These are phyloP conservation scores for Anniella stebbinsi DNA, from an alignment of 2,797 vertebrate genomes.

Conservation along the genomic window DNA sequence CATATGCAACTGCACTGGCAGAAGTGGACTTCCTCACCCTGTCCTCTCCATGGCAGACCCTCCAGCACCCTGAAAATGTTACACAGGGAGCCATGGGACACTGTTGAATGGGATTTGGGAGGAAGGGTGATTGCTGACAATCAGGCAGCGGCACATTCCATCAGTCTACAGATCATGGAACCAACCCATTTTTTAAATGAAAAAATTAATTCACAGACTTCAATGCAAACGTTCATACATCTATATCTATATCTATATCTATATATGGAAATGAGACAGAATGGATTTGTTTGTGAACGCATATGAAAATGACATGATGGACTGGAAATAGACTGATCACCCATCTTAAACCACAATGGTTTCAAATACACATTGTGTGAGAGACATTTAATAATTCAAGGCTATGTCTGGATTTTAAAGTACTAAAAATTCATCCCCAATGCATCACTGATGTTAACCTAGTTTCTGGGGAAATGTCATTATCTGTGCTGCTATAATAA, in stretches of 20 bases:
- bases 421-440: conserved; percentile 16
- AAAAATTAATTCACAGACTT: neutral
- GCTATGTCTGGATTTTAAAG: conserved; percentile 19
- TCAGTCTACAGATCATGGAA: no score
- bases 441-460: conserved; percentile 32
- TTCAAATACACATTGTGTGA: neutral
- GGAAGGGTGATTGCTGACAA: no score
- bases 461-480: conserved; percentile 6
- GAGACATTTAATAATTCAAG: conserved; percentile 4
- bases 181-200: no score
- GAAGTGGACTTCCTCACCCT: no score
- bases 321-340: neutral
- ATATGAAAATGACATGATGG: neutral
- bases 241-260: no score
- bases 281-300: no score
- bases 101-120: no score
- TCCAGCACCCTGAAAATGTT: no score
- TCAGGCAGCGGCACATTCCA: no score
- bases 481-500: conserved; percentile 23
- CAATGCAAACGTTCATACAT: neutral
- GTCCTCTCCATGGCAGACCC: no score
- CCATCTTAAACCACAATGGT: neutral
- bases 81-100: no score
- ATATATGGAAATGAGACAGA: neutral
- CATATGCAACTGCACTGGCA: no score